Base-by-base conservation (phyloP, 2,113 vertebrate genomes). In the Corvus hawaiiensis region DNA sequence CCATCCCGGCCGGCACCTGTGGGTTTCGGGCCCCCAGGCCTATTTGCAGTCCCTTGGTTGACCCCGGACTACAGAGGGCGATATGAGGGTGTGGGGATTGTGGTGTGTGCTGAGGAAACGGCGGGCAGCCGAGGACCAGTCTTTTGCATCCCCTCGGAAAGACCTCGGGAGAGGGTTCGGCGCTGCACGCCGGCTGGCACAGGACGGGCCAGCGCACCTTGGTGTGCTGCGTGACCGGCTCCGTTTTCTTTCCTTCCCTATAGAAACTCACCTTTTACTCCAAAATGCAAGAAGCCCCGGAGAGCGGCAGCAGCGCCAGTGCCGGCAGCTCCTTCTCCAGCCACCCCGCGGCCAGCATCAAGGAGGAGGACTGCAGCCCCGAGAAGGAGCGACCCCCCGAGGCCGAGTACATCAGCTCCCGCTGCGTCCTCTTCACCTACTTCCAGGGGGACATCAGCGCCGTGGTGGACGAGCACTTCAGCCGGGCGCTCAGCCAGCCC, bases 391-490 rank as follows among this genome's bases (percentile, higher is more conserved):
- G 98, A 73, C 98, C 99, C 11, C 99, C 99, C 1, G 99, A 99
- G 89, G 99, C 99, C 4, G 99, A 99, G 97, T 99, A 99, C 97
- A 98, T 99, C 98, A 99, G 91, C 97, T 99, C 99, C 86, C 98
- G 99, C 87, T 99, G 99, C 51, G 99, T 99, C 71, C 98, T 99
- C 80, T 99, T 99, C 98, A 99, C 99, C 37, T 99, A 99, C 96
- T 99, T 99, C 97, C 99, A 99, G 89, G 99, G 99, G 33, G 99
- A 99, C 98, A 99, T 99, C 98, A 99, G 99, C 89, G 97, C 99
- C 1, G 99, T 99, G 95, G 99, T 99, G 94, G 99, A 99, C 23
- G 99, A 99, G 84, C 99, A 99, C 97, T 99, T 99, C 98, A 99
- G 99, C 98, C 98, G 99, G 76, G 99, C 99, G 5, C 98, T 99